A percentile compares a stretch with the other conserved stretches of the same genome.
Evolutionary conservation across 1,140 invertebrate species (phyloP).

Genomic region (Neoseiulus cucumeris): DNA sequence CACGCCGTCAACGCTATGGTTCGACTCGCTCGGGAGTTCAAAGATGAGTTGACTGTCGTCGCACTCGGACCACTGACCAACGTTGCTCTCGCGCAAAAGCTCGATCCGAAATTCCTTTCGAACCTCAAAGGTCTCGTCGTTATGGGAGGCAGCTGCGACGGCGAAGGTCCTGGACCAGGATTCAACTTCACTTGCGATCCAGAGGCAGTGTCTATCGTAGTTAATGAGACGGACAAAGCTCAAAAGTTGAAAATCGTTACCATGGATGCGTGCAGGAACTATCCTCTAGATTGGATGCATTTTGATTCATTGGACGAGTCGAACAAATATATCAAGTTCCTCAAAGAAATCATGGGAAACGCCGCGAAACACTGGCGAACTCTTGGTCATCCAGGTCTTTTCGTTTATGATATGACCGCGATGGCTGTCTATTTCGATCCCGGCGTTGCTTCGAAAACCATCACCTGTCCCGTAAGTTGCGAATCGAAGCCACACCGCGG

Average conservation of each 20-base stretch:
- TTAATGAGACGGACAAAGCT: constrained; percentile 26
- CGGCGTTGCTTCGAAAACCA: neutral
- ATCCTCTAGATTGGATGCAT: neutral
- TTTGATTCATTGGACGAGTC: neutral
- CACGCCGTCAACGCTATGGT: neutral
- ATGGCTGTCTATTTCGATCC: neutral
- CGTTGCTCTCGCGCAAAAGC: constrained; percentile 35
- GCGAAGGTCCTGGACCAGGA: constrained; percentile 33
- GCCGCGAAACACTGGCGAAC: neutral
- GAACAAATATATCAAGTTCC: neutral
- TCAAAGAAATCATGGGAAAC: neutral
- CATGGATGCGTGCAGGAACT: neutral
- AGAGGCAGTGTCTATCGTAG: constrained; percentile 41
- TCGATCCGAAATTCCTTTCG: constrained; percentile 33
- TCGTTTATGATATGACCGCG: neutral
- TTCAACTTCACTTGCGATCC: constrained; percentile 45
- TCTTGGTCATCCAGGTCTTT: neutral
- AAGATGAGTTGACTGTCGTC: constrained; percentile 29
- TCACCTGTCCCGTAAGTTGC: neutral
- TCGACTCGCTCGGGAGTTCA: constrained; percentile 16
- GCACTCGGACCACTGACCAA: constrained; percentile 41
- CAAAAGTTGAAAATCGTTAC: neutral
- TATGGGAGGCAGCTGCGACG: constrained; percentile 38
- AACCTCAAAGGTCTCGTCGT: constrained; percentile 34
- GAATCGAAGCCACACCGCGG: too few species aligned